Base-by-base conservation (phyloP, 2,888 invertebrate genomes). In the Macrosiphum euphorbiae region DNA sequence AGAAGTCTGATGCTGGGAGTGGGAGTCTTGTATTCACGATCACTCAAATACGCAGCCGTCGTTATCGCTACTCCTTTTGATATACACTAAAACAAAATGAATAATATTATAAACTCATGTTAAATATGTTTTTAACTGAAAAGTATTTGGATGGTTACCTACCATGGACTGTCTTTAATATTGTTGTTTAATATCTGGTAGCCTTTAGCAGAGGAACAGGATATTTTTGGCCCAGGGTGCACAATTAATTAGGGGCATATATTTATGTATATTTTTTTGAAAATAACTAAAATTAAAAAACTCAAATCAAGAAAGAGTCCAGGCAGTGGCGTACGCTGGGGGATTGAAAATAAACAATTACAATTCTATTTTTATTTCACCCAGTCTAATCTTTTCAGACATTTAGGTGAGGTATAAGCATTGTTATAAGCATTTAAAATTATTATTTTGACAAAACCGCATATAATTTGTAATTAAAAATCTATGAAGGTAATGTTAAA, bases 1-100 rank as follows among this genome's bases (percentile, higher is more conserved):
- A 97, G 97, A 85, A 98, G 95, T 88, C 98, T 96, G 88, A 98
- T 97, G 94, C 98, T 98, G 1, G 98, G 97, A 94, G 97, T 97
- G 0, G 97, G 97, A 58, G 97, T 96, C 89, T 96, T 96, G 20
- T 96, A 96, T 95, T 98, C 98, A 0, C 96, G 96, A 28, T 97
- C 96, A 61, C 97, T 96, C 61, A 98, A 96, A 95, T 98, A 98
- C 8, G 97, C 96, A 0, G 98, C 97, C 4, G 97, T 96, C 1
- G 97, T 96, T 86, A 98, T 95, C 2, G 98, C 98, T 24, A 98
- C 96, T 50, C 97, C 97, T 94, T 96, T 96, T 50, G 97, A 96
- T 94, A 97, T 96, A 95, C 97, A 97, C 96, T 97, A 95, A 78
- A 24, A 50, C 11, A 90, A 61, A 35, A 55, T 58, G 41, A 41